Conservation (phyloP, 2,888 invertebrate genomes). For the Tinea semifulvella region DNA sequence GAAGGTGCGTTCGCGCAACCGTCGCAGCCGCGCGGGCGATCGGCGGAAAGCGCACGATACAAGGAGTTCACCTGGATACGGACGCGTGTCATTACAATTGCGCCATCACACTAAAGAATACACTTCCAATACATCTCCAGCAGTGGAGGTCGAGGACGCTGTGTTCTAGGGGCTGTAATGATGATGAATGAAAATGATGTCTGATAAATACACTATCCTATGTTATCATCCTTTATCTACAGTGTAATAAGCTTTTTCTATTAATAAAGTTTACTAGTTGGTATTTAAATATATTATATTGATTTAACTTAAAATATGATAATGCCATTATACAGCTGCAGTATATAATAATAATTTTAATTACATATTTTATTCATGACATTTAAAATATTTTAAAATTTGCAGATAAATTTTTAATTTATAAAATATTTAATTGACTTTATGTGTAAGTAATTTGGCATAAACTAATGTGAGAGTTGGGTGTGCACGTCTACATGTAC, state of each 20-base stretch:
- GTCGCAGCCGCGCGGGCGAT: conserved; percentile 73
- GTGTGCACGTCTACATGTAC: too few species aligned
- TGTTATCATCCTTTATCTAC: too few species aligned
- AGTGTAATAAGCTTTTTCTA: too few species aligned
- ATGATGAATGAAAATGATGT: too few species aligned
- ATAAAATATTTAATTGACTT: too few species aligned
- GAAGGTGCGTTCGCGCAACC: conserved; percentile 58
- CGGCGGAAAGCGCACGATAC: conserved; percentile 65
- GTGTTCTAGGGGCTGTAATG: too few species aligned
- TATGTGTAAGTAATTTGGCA: too few species aligned
- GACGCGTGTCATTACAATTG: conserved; percentile 72
- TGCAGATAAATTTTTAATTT: not conserved
- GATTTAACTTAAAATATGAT: not conserved
- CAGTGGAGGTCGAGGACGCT: too few species aligned
- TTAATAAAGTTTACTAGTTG: too few species aligned
- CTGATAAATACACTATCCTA: too few species aligned
- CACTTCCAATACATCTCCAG: too few species aligned
- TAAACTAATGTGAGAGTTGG: too few species aligned
- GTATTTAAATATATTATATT: not conserved
- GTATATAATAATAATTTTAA: not conserved
- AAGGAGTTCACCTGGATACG: conserved; percentile 60
- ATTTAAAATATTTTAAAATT: not conserved
- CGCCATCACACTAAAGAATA: conserved; percentile 75
- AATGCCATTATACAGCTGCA: not conserved
- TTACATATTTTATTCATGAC: not conserved